Evolutionary conservation across 2,888 invertebrate genomes (phyloP).

Genomic region (Spisula subtruncata): DNA sequence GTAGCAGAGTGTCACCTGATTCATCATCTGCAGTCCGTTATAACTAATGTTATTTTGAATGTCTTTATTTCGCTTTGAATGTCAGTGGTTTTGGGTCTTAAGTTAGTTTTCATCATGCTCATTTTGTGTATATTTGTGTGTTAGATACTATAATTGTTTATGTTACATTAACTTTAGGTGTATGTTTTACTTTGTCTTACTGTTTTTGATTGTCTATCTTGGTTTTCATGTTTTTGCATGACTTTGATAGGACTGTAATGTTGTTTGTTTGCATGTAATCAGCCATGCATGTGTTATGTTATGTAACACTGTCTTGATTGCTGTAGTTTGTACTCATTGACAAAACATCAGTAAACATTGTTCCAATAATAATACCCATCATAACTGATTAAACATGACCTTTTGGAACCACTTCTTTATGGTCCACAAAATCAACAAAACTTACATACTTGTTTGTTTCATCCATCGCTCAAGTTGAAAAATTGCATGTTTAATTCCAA

Average conservation of each 20-base stretch:
- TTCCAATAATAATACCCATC: too few relatives aligned
- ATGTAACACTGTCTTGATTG: not conserved
- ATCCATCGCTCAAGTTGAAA: too few relatives aligned
- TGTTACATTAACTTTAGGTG: not conserved
- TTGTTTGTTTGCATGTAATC: not conserved
- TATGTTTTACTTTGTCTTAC: not conserved
- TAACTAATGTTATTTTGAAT: not conserved
- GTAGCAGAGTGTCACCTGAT: too few relatives aligned
- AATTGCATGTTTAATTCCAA: too few relatives aligned
- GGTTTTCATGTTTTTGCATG: not conserved
- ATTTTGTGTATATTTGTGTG: not conserved
- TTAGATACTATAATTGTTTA: too few relatives aligned
- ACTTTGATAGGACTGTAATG: not conserved
- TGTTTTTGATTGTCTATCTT: not conserved
- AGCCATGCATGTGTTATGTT: not conserved
- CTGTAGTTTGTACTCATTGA: not conserved
- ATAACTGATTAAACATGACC: too few relatives aligned
- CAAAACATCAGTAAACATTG: too few relatives aligned
- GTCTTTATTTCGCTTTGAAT: not conserved
- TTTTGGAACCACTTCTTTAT: too few relatives aligned
- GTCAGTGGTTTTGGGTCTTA: not conserved
- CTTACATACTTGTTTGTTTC: too few relatives aligned
- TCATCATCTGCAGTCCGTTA: too few relatives aligned
- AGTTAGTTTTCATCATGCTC: not conserved
- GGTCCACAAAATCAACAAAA: too few relatives aligned